Evolutionary conservation across 64 coral and sea anemone genomes (phyloP).

Genomic region (Montipora sp.): DNA sequence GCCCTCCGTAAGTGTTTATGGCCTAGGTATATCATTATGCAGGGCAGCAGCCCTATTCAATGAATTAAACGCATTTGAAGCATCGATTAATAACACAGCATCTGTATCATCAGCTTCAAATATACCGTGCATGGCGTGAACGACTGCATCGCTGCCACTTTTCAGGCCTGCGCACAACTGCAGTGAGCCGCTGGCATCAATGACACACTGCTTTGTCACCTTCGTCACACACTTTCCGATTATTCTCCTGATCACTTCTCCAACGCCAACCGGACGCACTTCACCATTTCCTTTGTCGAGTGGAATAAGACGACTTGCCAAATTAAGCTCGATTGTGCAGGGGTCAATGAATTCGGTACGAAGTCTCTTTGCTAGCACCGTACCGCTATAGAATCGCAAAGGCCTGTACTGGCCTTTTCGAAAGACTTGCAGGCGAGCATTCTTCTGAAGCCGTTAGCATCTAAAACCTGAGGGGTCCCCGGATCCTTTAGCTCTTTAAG

Average conservation of each 20-base stretch:
- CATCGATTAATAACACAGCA: conserved; percentile 1
- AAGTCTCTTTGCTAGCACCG: too few species aligned
- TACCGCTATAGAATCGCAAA: too few species aligned
- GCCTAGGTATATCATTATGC: neutral
- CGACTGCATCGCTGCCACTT: neutral
- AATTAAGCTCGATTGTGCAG: too few species aligned
- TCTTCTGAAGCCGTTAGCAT: neutral
- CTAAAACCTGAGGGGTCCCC: conserved; percentile 17
- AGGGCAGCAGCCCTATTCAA: neutral
- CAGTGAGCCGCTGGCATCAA: conserved; percentile 19
- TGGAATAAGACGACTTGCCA: too few species aligned
- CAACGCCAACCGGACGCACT: neutral
- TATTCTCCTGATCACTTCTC: neutral
- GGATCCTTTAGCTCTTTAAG: conserved; percentile 16
- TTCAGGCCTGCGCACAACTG: conserved; percentile 3
- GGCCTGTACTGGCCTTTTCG: neutral
- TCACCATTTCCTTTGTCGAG: too few species aligned
- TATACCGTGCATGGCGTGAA: conserved; percentile 4
- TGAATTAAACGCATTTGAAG: conserved; percentile 12
- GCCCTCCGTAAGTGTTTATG: neutral
- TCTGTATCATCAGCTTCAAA: neutral
- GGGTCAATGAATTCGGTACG: too few species aligned
- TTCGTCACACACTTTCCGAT: conserved; percentile 6
- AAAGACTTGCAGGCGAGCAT: too few species aligned
- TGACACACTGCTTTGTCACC: conserved; percentile 9